These are phyloP conservation scores for Sylvietta virens DNA, from an alignment of 2,113 vertebrate species.

Conservation along the genomic window DNA sequence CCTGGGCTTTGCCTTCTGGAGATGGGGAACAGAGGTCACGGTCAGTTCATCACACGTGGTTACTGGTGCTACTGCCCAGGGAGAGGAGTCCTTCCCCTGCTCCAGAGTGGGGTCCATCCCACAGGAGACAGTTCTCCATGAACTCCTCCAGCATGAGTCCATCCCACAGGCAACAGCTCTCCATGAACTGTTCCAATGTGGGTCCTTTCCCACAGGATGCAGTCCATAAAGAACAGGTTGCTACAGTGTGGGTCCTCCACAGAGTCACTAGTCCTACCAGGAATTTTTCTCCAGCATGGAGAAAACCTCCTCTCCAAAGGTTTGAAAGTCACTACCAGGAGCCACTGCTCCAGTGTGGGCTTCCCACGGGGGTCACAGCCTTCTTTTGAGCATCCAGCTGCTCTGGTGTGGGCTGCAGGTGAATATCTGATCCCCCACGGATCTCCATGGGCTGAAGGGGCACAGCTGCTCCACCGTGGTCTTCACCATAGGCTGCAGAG, in stretches of 20 bases:
- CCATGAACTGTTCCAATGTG: neutral
- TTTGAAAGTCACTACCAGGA: neutral
- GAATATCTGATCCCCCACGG: neutral
- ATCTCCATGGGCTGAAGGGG: neutral
- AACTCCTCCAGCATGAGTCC: neutral
- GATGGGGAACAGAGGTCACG: fast-evolving
- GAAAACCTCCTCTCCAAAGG: neutral
- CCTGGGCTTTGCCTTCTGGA: neutral
- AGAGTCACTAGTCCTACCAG: neutral
- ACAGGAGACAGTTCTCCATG: neutral
- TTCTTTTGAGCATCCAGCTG: neutral
- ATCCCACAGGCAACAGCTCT: neutral
- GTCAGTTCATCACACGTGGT: neutral
- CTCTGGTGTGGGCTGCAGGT: neutral
- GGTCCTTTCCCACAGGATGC: neutral
- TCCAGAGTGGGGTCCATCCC: neutral
- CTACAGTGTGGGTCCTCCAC: too few relatives aligned
- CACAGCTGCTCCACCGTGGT: neutral
- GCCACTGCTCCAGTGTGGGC: neutral
- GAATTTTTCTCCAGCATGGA: neutral
- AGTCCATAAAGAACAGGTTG: neutral
- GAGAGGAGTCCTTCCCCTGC: neutral
- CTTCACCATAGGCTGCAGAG: fast-evolving
- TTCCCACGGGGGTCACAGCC: fast-evolving
- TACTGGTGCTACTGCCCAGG: neutral